These are phyloP conservation scores for Dolichopus griseipennis DNA, from an alignment of 2,888 invertebrate genomes.

Conservation along the genomic window DNA sequence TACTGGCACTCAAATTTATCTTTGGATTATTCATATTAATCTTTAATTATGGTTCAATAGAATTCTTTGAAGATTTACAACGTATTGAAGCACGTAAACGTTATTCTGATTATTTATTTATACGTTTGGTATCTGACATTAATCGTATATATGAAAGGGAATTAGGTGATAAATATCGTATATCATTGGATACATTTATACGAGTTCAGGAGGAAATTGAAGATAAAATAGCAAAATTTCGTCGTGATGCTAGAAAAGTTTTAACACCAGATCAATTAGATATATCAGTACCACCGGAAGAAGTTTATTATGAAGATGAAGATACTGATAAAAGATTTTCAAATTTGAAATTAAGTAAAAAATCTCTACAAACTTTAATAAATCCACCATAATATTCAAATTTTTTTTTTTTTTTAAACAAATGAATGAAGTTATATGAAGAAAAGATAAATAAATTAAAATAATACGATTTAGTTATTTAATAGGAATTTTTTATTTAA, in stretches of 20 bases:
- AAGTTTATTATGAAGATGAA: conserved; percentile 34
- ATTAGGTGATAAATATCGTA: conserved; percentile 24
- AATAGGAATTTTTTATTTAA: too few species aligned
- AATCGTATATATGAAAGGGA: conserved; percentile 32
- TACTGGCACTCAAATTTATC: too few species aligned
- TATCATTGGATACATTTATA: conserved; percentile 27
- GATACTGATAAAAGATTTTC: conserved; percentile 19
- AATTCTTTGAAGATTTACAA: conserved; percentile 26
- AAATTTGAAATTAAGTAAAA: neutral
- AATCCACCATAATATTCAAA: too few species aligned
- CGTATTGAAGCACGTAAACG: conserved; percentile 37
- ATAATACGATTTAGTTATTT: too few species aligned
- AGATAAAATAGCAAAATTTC: conserved; percentile 36
- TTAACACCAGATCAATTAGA: conserved; percentile 35
- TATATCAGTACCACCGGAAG: conserved; percentile 34
- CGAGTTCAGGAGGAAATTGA: conserved; percentile 35
- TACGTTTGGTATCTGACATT: conserved; percentile 34
- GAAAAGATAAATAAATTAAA: too few species aligned
- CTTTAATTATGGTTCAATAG: conserved; percentile 21
- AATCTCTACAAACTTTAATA: too few species aligned
- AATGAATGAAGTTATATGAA: too few species aligned
- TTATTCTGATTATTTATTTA: conserved; percentile 35
- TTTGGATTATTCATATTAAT: too few species aligned
- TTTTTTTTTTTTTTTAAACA: too few species aligned
- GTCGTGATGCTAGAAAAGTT: conserved; percentile 37